A percentile compares a stretch with the other conserved stretches of the same genome.
Conservation (phyloP, 2,113 vertebrate species). For the Alouatta palliata region DNA sequence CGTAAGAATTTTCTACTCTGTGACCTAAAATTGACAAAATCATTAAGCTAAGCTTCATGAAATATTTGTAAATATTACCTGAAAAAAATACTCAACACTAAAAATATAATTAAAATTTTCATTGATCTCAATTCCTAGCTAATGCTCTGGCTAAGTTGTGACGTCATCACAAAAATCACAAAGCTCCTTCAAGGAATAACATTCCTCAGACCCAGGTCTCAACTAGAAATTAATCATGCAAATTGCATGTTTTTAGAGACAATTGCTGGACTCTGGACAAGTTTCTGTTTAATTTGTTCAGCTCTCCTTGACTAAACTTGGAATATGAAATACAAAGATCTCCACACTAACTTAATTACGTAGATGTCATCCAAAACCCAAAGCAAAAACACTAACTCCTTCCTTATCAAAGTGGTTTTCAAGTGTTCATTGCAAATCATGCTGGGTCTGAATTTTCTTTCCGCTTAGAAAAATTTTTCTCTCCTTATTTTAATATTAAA, state of each 20-base stretch:
- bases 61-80: conserved; percentile 8
- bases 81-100: neutral
- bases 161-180: neutral
- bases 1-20: neutral
- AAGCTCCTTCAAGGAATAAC: neutral
- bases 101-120: neutral
- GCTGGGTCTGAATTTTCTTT: neutral
- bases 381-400: neutral
- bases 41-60: neutral
- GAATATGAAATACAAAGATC: neutral
- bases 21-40: conserved; percentile 21
- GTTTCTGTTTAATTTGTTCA: neutral
- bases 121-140: neutral
- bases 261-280: neutral
- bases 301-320: neutral
- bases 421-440: neutral
- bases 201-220: neutral
- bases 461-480: neutral
- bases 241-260: conserved; percentile 4
- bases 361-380: neutral
- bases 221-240: neutral
- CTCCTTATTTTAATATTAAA: conserved; percentile 1
- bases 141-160: neutral
- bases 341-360: neutral
- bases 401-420: conserved; percentile 5